Conservation (phyloP, 2,888 invertebrate genomes). For the Trachelus troglodyta region DNA sequence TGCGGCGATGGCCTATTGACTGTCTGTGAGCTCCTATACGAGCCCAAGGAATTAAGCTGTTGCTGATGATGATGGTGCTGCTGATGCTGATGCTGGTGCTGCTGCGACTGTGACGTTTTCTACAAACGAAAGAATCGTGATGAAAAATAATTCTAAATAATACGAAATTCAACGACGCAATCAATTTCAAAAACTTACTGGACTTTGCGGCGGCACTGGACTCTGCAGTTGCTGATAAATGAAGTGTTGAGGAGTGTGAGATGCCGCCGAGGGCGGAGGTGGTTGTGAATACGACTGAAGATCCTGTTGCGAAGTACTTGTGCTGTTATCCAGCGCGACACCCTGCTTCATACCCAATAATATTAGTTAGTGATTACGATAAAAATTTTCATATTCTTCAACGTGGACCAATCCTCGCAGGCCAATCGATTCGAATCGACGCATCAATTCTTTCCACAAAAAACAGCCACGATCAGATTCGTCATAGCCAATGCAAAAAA, state of each 20-base stretch:
- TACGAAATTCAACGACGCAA: not conserved
- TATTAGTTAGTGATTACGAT: conserved; percentile 8
- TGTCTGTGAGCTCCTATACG: conserved; percentile 67
- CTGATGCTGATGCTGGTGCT: conserved; percentile 66
- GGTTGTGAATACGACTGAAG: conserved; percentile 68
- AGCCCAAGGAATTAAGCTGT: conserved; percentile 66
- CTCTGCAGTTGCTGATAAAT: conserved; percentile 62
- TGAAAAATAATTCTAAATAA: no score
- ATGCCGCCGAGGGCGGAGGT: conserved; percentile 58
- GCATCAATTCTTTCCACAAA: no score
- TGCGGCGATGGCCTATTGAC: conserved; percentile 69
- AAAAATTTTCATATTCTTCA: not conserved
- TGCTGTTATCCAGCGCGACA: conserved; percentile 74
- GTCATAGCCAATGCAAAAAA: no score
- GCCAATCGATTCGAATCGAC: no score
- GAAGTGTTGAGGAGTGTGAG: conserved; percentile 58
- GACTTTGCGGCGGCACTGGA: conserved; percentile 62
- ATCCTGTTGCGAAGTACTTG: conserved; percentile 72
- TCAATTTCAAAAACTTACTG: conserved; percentile 46
- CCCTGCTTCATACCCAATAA: conserved; percentile 64
- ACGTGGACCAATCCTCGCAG: not conserved
- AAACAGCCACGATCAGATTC: no score
- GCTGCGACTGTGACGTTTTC: conserved; percentile 25
- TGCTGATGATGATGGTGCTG: conserved; percentile 73
- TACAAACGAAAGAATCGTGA: conserved; percentile 7